phyloP scores from a whole-genome alignment of 2,888 invertebrate genomes.

The Myopa testacea region DNA sequence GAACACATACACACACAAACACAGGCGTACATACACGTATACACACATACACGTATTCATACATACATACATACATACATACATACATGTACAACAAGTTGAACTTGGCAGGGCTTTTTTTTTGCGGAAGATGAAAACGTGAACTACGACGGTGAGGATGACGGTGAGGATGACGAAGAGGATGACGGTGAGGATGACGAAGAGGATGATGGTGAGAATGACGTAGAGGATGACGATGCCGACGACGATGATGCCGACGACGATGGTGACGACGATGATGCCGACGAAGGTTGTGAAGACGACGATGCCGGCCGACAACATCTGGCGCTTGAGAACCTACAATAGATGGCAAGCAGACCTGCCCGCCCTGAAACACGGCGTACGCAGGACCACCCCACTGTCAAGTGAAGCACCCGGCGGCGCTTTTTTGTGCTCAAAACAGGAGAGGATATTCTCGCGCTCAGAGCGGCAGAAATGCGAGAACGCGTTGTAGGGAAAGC shows the following conservation, averaged over 20 bases:
- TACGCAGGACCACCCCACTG: background rate
- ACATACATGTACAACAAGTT: conserved; percentile 22
- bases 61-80: background rate
- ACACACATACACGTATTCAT: background rate
- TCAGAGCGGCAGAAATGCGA: conserved; percentile 21
- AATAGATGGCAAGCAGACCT: background rate
- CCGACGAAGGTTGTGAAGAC: background rate
- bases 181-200: no score
- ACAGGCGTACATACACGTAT: background rate
- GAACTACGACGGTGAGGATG: background rate
- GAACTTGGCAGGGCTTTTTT: conserved; percentile 23
- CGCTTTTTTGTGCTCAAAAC: background rate
- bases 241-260: no score
- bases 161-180: background rate
- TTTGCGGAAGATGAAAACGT: conserved; percentile 10
- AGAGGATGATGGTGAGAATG: background rate
- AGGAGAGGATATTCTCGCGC: conserved; percentile 23
- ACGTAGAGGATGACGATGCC: no score
- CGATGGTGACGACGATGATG: background rate
- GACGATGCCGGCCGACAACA: background rate
- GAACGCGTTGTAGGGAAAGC: conserved; percentile 20
- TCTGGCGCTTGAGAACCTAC: background rate
- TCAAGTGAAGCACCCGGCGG: background rate
- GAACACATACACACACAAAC: no score
- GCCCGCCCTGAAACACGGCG: background rate